Base-by-base conservation (phyloP, 2,797 vertebrate genomes). In the Pangasius macronema region DNA sequence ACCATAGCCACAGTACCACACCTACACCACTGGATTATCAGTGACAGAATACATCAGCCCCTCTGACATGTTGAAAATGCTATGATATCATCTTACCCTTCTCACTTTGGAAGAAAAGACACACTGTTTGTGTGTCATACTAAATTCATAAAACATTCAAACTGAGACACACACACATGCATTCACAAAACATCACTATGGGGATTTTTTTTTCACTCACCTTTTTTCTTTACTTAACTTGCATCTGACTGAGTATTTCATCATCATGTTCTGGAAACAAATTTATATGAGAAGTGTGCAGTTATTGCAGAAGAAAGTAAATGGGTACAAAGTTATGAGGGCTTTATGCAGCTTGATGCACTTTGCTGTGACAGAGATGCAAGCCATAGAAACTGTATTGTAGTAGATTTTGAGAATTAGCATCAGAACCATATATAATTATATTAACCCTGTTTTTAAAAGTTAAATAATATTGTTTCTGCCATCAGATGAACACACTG, bases 211-310 rank as follows among this genome's bases (percentile, higher is more conserved):
- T 70, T 39, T 2, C 63, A 33, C 63, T 39, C 3, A 3, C 0
- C 14, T 27, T 55, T 42, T 85, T 61, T 61, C 27, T 85, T 49
- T 5, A 53, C 77, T 55, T 27, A 82, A 75, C 70, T 70, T 63
- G 3, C 59, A 61, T 85, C 77, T 88, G 86, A 84, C 39, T 76
- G 65, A 88, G 53, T 85, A 82, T 86, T 89, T 87, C 68, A 84
- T 86, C 77, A 88, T 42, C 9, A 49, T 85, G 63, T 82, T 84
- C 79, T 83, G 84, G 42, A 55, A 79, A n/a, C 61, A 59, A 63
- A 42, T 89, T 76, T 24, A 67, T 67, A 59, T 53, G 68, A 85
- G 55, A 73, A 79, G 72, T 68, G 76, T 79, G 49, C 10, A 61
- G 53, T 67, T 79, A 73, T 77, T 87, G 59, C 61, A 57, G 79